phyloP scores from a whole-genome alignment of 2,113 vertebrate genomes.

The Caloenas nicobarica region DNA sequence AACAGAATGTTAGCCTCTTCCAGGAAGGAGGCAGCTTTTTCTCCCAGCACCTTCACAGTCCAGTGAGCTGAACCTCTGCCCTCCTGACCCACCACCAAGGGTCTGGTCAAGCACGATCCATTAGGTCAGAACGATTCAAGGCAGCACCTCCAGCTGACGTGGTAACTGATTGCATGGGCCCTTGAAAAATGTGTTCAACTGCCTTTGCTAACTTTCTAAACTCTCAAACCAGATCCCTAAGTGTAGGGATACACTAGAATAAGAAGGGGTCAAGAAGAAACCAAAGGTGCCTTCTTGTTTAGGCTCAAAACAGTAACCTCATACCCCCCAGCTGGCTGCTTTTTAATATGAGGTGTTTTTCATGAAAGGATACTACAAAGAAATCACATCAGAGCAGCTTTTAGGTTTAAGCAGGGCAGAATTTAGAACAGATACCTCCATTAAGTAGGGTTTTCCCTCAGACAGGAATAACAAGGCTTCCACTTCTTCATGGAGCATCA shows the following conservation, averaged over 20 bases:
- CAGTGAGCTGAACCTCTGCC: background rate
- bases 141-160: background rate
- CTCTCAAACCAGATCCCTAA: background rate
- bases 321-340: background rate
- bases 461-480: conserved; percentile 89
- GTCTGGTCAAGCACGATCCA: background rate
- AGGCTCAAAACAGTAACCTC: background rate
- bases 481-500: conserved; percentile 89
- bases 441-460: conserved; percentile 91
- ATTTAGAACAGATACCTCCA: conserved; percentile 82
- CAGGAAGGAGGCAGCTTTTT: background rate
- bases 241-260: background rate
- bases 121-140: background rate
- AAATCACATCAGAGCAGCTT: background rate
- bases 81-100: background rate
- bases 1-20: background rate
- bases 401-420: background rate
- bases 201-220: background rate
- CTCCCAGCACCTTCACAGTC: background rate
- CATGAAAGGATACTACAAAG: background rate
- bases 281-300: background rate
- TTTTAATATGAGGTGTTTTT: background rate
- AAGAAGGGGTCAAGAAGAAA: background rate
- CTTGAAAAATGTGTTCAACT: background rate
- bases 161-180: background rate